Conservation (phyloP, 30 jellyfish, hydroid and myxozoan species). For the Pelagia noctiluca region DNA sequence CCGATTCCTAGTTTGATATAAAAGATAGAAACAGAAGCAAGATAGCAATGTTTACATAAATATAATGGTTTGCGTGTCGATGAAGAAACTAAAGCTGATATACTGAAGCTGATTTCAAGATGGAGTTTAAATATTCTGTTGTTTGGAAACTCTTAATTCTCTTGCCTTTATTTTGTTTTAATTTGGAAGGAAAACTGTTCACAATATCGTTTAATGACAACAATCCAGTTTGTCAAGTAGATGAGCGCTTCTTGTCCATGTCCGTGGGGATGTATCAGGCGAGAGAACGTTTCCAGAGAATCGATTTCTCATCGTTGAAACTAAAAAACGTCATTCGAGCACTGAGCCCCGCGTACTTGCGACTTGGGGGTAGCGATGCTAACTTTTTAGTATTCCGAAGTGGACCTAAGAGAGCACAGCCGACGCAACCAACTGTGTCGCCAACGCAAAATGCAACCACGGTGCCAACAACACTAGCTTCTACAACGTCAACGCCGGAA, state of each 20-base stretch:
- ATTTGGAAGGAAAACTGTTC: slow-evolving; percentile 34
- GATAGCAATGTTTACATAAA: too few species aligned
- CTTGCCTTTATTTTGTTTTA: too few species aligned
- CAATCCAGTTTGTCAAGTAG: slow-evolving; percentile 60
- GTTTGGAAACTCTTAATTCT: too few species aligned
- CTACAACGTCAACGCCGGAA: slow-evolving; percentile 26
- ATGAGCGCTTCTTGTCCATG: slow-evolving; percentile 70
- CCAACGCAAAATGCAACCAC: slow-evolving; percentile 40
- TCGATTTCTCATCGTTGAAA: slow-evolving; percentile 65
- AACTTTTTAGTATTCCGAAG: slow-evolving; percentile 71
- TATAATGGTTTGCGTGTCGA: too few species aligned
- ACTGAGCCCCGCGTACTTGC: slow-evolving; percentile 79
- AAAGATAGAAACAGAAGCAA: too few species aligned
- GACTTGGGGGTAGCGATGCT: slow-evolving; percentile 88
- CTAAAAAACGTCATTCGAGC: slow-evolving; percentile 72
- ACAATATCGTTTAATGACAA: slow-evolving; percentile 13
- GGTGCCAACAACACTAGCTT: background rate
- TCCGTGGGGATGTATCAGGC: slow-evolving; percentile 74
- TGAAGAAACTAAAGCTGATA: too few species aligned
- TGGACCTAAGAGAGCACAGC: slow-evolving; percentile 25
- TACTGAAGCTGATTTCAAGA: too few species aligned
- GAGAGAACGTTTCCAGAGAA: slow-evolving; percentile 58
- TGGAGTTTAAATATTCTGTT: too few species aligned
- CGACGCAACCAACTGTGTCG: slow-evolving; percentile 50
- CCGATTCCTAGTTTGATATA: too few species aligned